phyloP scores from a whole-genome alignment of 2,888 invertebrate genomes.

The Limnephilus auricula region DNA sequence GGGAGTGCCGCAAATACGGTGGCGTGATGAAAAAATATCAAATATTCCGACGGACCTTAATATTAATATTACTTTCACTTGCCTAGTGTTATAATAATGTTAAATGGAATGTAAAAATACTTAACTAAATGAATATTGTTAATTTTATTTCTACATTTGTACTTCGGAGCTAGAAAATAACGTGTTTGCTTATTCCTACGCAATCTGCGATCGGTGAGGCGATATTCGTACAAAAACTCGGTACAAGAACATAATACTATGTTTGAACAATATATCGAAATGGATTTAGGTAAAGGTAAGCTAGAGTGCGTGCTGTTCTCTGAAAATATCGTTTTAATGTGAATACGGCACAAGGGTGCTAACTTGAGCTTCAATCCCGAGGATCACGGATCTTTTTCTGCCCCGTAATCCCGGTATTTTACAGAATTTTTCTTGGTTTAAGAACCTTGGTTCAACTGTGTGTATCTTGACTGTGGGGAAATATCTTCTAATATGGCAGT shows the following conservation, averaged over 20 bases:
- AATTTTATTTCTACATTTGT: conserved; percentile 16
- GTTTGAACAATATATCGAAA: conserved; percentile 2
- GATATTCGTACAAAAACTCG: neutral
- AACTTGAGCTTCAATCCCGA: neutral
- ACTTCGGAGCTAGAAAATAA: neutral
- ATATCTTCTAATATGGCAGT: no score
- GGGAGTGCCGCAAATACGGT: conserved; percentile 3
- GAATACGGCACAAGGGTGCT: neutral
- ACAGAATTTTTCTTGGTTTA: no score
- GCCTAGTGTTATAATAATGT: conserved; percentile 35
- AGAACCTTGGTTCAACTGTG: no score
- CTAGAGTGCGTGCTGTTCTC: neutral
- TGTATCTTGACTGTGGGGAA: no score
- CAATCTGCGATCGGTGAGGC: neutral
- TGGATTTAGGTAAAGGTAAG: neutral
- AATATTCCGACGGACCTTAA: no score
- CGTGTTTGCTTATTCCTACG: conserved; percentile 7
- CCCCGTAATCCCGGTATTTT: no score
- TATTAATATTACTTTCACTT: no score
- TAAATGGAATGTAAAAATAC: conserved; percentile 42
- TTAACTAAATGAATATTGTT: conserved; percentile 30
- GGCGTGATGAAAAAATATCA: conserved; percentile 33
- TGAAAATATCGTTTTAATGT: neutral
- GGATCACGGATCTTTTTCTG: no score
- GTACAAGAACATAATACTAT: neutral